Conservation (phyloP, 2,888 invertebrate genomes). For the Eilema caniola region DNA sequence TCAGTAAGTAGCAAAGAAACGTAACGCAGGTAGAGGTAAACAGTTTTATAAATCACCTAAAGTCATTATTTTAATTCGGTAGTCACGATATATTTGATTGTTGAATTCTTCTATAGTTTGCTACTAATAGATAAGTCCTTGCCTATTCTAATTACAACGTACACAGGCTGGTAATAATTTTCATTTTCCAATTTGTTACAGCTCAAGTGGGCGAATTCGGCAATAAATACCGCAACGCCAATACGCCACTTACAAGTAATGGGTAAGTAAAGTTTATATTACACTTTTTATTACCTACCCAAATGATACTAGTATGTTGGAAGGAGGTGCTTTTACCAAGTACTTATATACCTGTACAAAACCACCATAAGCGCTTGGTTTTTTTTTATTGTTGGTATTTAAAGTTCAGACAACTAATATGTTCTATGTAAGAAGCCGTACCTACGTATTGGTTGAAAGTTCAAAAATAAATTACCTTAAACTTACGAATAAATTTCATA, state of each 20-base stretch:
- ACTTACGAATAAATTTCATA: no score
- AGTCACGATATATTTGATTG: conserved; percentile 41
- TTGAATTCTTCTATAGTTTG: conserved; percentile 21
- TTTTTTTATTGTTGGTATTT: no score
- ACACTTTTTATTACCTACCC: neutral
- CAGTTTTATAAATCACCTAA: conserved; percentile 24
- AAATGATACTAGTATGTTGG: conserved; percentile 13
- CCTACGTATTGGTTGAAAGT: neutral
- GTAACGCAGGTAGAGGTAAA: neutral
- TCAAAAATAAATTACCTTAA: neutral
- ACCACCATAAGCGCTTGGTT: no score
- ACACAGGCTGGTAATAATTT: conserved; percentile 33
- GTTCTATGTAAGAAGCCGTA: no score
- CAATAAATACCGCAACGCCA: conserved; percentile 35
- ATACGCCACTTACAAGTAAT: conserved; percentile 42
- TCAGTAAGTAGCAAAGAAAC: neutral
- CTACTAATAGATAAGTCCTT: conserved; percentile 25
- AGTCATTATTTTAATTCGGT: conserved; percentile 25
- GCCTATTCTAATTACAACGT: conserved; percentile 43
- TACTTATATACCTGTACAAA: neutral
- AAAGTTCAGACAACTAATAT: neutral
- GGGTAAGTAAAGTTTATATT: conserved; percentile 49
- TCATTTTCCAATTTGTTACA: conserved; percentile 53
- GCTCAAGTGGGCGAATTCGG: conserved; percentile 38
- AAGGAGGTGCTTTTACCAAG: neutral